Evolutionary conservation across 1,140 invertebrate species (phyloP), one percentile per base, ranked within the genome.

Genomic region (Sarcophaga peregrina): DNA sequence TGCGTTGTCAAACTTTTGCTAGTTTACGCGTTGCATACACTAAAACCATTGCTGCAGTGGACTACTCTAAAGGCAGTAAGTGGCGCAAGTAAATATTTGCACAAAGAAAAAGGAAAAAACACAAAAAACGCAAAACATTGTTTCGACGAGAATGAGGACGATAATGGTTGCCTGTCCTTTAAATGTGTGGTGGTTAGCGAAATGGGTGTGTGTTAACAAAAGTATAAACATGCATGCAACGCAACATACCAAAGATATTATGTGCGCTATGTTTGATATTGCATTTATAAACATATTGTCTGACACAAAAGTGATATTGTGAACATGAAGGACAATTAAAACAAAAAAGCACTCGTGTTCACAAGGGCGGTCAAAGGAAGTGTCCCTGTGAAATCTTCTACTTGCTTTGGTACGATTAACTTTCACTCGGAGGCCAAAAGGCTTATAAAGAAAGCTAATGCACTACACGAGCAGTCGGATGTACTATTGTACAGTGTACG

Each of bases 1-100:
- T 78, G 75, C 75, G 75, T 78, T 78, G 75, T 78, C 75, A 78
- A 50, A 50, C 8, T 37, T 37, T 37, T 68, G 62, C 54, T 58
- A 58, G 13, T 58, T 68, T 68, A 68, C 62, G 62, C n/a, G 25
- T 37, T 37, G 25, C 25, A 68, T 9, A 10, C n/a, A 25, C 62
- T 20, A 68, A 25, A 15, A 10, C 62, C 0, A n/a, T 9, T 11
- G n/a, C 54, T 17, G 58, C 4, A 17, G 2, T 17, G 5, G 58
- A 37, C 25, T 62, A 62, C 13, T n/a, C 58, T 62, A 5, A 17
- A 13, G n/a, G 17, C 58, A 62, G 25, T 58, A n/a, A 58, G 15
- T 58, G 52, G 52, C 52, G n/a, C 15, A 58, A 58, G 54, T 58
- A 58, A 13, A 58, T 58, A n/a, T 58, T 58, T 1, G 13, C 13